phyloP scores from a whole-genome alignment of 2,888 invertebrate genomes.

The Rhamphomyia laevipes region DNA sequence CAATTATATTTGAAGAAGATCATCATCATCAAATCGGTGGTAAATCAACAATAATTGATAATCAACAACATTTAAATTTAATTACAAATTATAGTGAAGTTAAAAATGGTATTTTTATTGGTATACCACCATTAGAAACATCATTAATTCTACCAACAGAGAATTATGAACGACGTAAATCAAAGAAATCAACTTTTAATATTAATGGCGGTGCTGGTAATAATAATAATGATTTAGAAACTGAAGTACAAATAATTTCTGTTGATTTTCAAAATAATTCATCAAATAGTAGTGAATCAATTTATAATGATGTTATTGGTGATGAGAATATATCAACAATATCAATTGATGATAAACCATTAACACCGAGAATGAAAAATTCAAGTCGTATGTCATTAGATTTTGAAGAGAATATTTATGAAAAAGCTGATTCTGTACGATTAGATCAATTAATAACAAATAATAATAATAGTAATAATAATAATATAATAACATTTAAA shows the following conservation, averaged over 20 bases:
- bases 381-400: not conserved
- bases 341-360: constrained; percentile 10
- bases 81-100: constrained; percentile 12
- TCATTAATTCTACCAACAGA: not conserved
- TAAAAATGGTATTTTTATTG: constrained; percentile 19
- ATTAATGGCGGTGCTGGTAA: constrained; percentile 1
- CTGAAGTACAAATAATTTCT: constrained; percentile 20
- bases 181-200: not conserved
- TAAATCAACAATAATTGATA: constrained; percentile 13
- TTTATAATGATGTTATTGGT: constrained; percentile 16
- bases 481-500: constrained; percentile 20
- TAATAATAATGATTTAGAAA: constrained; percentile 9
- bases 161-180: constrained; percentile 2
- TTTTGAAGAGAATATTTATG: constrained; percentile 15
- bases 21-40: constrained; percentile 5
- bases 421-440: constrained; percentile 18
- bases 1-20: not conserved
- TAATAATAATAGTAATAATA: not conserved
- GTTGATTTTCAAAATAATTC: constrained; percentile 17
- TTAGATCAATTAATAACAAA: constrained; percentile 11
- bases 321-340: constrained; percentile 12
- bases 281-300: constrained; percentile 17
- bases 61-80: not conserved
- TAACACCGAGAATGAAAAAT: not conserved
- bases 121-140: constrained; percentile 7